Evolutionary conservation across 2,888 invertebrate species (phyloP), one percentile per base, ranked within the genome.

Genomic region (Luperina nickerlii): DNA sequence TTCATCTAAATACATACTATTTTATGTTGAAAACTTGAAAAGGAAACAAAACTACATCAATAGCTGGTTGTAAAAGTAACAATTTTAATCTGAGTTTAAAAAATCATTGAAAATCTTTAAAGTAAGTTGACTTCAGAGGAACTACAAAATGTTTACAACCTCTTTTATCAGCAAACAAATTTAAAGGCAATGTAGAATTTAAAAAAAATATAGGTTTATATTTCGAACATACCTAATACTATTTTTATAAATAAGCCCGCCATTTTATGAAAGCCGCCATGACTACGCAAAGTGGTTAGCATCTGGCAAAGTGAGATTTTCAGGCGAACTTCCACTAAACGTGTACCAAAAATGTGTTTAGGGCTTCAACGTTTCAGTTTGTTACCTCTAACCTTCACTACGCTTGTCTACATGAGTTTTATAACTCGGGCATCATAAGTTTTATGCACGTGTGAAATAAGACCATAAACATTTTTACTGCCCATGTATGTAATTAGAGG

Each of bases 251-350:
- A 83, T 48, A 78, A 83, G 0, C 65, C 32, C 67, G 65, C 66
- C 72, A 68, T 70, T n/a, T 68, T 60, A 70, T 67, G 72, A 74
- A 74, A 74, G n/a, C 81, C 62, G 57, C 74, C 74, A 74, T 66
- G 51, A 69, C 74, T 82, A 78, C 48, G 63, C 82, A 79, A 81
- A 74, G 82, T 70, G 79, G 82, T 79, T 80, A 87, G 83, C 89
- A 90, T 86, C 85, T 89, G 89, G 80, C 78, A 78, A 74, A 75
- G 82, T 84, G 82, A 85, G 85, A 87, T 90, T 89, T 90, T 86
- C 81, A 66, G 38, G 74, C 71, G 74, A 86, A 87, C 80, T 82
- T 83, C n/a, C 67, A 72, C 69, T 81, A 85, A 89, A 86, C 81
- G 77, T 76, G 76, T 74, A 80, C 82, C 86, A 79, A 87, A 86